Evolutionary conservation across 2,888 invertebrate genomes (phyloP).

Genomic region (Pomacea canaliculata): DNA sequence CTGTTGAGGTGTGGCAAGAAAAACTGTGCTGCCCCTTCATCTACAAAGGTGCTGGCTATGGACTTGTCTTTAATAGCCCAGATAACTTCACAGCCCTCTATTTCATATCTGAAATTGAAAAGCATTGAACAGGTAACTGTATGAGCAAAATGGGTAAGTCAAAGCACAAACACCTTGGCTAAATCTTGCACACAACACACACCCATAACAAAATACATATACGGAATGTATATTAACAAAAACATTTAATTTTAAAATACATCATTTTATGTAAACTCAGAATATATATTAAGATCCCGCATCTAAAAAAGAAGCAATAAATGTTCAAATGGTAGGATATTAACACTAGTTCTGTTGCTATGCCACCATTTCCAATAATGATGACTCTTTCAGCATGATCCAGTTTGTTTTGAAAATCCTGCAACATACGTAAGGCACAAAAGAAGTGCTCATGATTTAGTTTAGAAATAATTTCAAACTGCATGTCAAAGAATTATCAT

Average conservation of each 20-base stretch:
- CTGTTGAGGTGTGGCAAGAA: conserved; percentile 75
- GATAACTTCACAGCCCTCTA: conserved; percentile 85
- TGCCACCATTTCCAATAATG: conserved; percentile 97
- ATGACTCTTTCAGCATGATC: conserved; percentile 79
- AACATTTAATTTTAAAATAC: not conserved
- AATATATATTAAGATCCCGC: too few species aligned
- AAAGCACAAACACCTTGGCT: not conserved
- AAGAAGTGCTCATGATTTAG: too few species aligned
- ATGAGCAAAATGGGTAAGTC: not conserved
- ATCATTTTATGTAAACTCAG: too few species aligned
- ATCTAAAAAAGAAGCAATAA: too few species aligned
- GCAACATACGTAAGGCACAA: not conserved
- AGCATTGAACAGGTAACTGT: not conserved
- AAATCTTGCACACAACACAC: not conserved
- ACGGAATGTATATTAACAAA: not conserved
- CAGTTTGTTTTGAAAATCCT: conserved; percentile 80
- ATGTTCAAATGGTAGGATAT: conserved; percentile 27
- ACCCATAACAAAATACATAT: not conserved
- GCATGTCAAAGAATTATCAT: too few species aligned
- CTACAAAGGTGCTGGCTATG: conserved; percentile 93
- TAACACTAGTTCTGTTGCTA: conserved; percentile 93
- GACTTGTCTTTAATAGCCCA: conserved; percentile 96
- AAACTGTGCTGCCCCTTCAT: conserved; percentile 95
- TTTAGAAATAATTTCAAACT: too few species aligned
- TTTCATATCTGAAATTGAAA: conserved; percentile 76